A percentile compares a stretch with the other conserved stretches of the same genome.
phyloP scores from a whole-genome alignment of 2,113 vertebrate genomes.

The Halichoeres trimaculatus region DNA sequence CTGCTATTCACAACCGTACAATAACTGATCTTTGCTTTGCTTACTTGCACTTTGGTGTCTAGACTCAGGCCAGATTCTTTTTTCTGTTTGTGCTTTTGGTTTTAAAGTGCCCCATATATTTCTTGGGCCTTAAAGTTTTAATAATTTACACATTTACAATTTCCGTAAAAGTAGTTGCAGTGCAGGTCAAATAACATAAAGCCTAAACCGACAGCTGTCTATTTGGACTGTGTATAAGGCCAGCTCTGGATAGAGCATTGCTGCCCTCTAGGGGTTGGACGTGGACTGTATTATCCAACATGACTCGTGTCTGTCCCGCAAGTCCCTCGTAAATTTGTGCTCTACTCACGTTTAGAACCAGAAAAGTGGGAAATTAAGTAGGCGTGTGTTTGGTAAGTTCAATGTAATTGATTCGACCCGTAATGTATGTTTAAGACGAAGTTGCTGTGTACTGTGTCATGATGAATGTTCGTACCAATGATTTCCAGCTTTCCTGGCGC shows the following conservation, averaged over 20 bases:
- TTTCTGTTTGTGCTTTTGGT: not conserved
- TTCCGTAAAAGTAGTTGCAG: not conserved
- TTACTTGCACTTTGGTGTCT: not conserved
- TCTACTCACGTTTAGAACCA: not conserved
- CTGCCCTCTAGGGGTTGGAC: slow-evolving; percentile 53
- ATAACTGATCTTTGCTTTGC: not conserved
- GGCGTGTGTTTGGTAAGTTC: not conserved
- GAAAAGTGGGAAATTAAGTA: not conserved
- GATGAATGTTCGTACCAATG: slow-evolving; percentile 44
- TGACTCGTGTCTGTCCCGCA: not conserved
- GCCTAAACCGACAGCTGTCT: too few species aligned
- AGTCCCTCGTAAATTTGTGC: not conserved
- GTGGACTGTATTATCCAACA: not conserved
- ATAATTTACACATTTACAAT: not conserved
- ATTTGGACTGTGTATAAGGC: not conserved
- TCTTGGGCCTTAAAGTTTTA: not conserved
- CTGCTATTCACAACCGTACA: not conserved
- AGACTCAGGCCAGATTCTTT: not conserved
- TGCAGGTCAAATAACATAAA: not conserved
- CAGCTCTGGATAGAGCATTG: not conserved
- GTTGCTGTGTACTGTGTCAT: fast-evolving
- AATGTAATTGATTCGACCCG: not conserved
- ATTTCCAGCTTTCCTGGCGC: not conserved
- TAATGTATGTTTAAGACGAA: not conserved
- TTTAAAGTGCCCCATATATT: not conserved